Evolutionary conservation across 2,888 invertebrate species (phyloP).

Genomic region (Cyclophora albipunctata): DNA sequence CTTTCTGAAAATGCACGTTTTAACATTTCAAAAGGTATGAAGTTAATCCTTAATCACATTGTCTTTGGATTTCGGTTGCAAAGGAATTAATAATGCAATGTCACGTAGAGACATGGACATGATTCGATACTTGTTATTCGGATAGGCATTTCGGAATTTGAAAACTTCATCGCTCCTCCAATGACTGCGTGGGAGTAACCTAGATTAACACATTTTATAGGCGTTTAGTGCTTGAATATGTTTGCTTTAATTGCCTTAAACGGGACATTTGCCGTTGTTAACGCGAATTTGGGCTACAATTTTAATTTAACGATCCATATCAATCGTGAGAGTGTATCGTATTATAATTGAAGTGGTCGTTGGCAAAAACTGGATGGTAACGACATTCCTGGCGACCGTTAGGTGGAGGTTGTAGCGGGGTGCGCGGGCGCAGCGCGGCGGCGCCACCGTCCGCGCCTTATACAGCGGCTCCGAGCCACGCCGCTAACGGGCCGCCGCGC

Average conservation of each 20-base stretch:
- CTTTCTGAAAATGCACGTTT: too few relatives aligned
- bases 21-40: constrained; percentile 33
- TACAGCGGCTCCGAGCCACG: constrained; percentile 15
- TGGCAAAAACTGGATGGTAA: constrained; percentile 56
- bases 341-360: constrained; percentile 46
- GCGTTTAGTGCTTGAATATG: constrained; percentile 18
- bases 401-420: constrained; percentile 43
- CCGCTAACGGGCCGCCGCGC: constrained; percentile 19
- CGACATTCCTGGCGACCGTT: constrained; percentile 67
- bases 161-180: constrained; percentile 26
- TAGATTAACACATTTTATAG: constrained; percentile 22
- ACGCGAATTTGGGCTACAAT: constrained; percentile 18
- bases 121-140: constrained; percentile 41
- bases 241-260: constrained; percentile 15
- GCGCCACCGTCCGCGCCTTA: constrained; percentile 19
- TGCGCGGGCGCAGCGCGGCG: constrained; percentile 26
- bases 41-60: constrained; percentile 41
- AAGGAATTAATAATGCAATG: constrained; percentile 46
- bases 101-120: constrained; percentile 37
- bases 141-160: constrained; percentile 37
- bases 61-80: constrained; percentile 19
- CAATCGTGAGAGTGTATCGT: constrained; percentile 40
- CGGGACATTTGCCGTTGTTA: constrained; percentile 25
- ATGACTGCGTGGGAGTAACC: constrained; percentile 36
- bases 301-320: constrained; percentile 40